Percentiles rank a stretch among this genome's conserved stretches.
Conservation (phyloP, 2,888 invertebrate species). For the Hydriomena furcata region DNA sequence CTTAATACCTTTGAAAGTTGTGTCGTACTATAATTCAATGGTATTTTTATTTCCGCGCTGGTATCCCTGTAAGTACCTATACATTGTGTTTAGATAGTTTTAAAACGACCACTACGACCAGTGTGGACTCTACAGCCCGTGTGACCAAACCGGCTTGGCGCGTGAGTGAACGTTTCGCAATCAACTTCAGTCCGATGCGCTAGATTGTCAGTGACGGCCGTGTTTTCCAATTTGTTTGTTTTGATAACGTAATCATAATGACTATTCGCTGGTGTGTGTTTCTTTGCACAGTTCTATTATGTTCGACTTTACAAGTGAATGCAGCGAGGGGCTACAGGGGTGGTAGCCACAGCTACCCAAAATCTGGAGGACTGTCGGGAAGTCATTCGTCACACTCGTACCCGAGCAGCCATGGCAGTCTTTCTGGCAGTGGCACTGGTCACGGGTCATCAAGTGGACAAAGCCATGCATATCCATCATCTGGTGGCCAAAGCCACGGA, state of each 20-base stretch:
- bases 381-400: constrained; percentile 44
- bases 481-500: constrained; percentile 33
- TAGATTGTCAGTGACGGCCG: constrained; percentile 41
- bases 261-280: constrained; percentile 49
- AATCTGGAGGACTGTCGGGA: constrained; percentile 47
- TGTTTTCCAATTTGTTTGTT: constrained; percentile 33
- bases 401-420: constrained; percentile 50
- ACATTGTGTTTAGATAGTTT: no score
- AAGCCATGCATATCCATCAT: constrained; percentile 28
- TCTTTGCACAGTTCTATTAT: constrained; percentile 55
- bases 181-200: constrained; percentile 48
- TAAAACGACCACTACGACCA: no score
- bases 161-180: constrained; percentile 17
- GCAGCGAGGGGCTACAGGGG: constrained; percentile 37
- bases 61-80: constrained; percentile 13
- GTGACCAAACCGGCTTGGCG: constrained; percentile 18
- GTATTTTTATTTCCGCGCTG: neutral
- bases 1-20: no score
- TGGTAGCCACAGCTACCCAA: constrained; percentile 37
- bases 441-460: constrained; percentile 41
- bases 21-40: constrained; percentile 1
- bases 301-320: constrained; percentile 39
- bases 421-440: constrained; percentile 39
- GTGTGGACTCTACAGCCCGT: constrained; percentile 22
- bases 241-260: constrained; percentile 44